Base-by-base conservation (phyloP, 2,113 vertebrate genomes). In the Rhinopithecus roxellana region DNA sequence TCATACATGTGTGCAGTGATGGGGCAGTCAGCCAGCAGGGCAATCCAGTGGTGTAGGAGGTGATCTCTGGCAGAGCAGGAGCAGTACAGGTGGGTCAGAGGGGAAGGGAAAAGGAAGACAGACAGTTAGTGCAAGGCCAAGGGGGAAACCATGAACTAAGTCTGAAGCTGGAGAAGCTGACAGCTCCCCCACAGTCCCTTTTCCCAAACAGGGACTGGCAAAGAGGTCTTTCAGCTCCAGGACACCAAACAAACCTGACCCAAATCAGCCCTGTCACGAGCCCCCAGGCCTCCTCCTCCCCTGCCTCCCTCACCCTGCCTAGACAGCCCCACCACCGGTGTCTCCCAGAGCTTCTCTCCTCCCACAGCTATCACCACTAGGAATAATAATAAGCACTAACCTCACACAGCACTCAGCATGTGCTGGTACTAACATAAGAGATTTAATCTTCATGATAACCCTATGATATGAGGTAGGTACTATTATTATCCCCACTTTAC, bases 1-100 rank as follows among this genome's bases (percentile, higher is more conserved):
- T 99, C 99, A 43, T 99, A 99, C 99, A 99, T 99, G 99, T 99
- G 99, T 97, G 99, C 98, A 11, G 99, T 99, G 98, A 99, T 99
- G 4, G 99, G 99, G 98, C 99, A 99, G 97, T 99, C 99, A 12
- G 99, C 99, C 17, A 99, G 99, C 98, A 99, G 98, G 69, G 99
- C 99, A 1, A 99, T 99, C 99, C 99, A 99, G 97, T 99, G 99
- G 98, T 99, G 99, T 90, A 99, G 98, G 96, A 99, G 99, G 98
- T 99, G 99, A 97, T 99, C 99, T 98, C 99, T 99, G 97, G 87
- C 20, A 32, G 61, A 72, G 52, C 27, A 35, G 72, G 23, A 70
- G 5, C 3, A 35, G 57, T 69, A 78, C 96, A 40, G 23, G 38
- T 2, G 59, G 55, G 61, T 77, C 32, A 93, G 82, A 93, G 57